Conservation (phyloP, 2,113 vertebrate genomes). For the Rousettus leschenaultii region DNA sequence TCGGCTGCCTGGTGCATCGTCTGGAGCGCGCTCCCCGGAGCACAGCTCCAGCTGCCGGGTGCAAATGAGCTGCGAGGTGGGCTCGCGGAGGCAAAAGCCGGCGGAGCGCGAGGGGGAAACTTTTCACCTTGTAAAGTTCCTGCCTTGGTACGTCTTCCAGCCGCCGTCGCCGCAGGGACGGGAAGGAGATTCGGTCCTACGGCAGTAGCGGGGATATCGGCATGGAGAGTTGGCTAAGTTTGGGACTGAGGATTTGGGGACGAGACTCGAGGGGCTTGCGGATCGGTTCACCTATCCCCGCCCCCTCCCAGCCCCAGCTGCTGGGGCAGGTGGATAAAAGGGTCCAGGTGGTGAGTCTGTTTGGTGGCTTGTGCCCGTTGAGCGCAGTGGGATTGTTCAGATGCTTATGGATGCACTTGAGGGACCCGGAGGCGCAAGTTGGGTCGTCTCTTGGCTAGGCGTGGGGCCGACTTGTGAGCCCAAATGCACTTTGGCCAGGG, state of each 20-base stretch:
- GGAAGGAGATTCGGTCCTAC: not conserved
- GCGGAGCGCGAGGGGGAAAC: slow-evolving; percentile 70
- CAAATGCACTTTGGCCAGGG: not conserved
- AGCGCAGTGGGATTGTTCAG: not conserved
- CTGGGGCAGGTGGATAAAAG: slow-evolving; percentile 66
- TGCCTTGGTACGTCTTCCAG: not conserved
- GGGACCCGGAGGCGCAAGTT: not conserved
- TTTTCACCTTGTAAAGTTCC: slow-evolving; percentile 77
- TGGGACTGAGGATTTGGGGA: not conserved
- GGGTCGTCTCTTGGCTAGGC: not conserved
- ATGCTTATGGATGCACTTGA: not conserved
- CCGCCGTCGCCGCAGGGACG: not conserved
- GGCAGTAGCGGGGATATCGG: not conserved
- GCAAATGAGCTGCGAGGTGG: not conserved
- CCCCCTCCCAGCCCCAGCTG: not conserved
- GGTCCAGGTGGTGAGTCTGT: not conserved
- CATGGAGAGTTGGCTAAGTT: slow-evolving; percentile 63
- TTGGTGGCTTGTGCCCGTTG: not conserved
- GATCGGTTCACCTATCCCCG: not conserved
- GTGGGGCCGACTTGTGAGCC: not conserved
- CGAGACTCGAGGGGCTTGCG: not conserved
- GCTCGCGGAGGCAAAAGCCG: not conserved
- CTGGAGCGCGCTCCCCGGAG: not conserved
- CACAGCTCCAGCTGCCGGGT: not conserved
- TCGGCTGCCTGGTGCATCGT: not conserved